A percentile compares a stretch with the other conserved stretches of the same genome.
These are phyloP conservation scores for Coleophora deauratella DNA, from an alignment of 2,888 invertebrate species.

Conservation along the genomic window DNA sequence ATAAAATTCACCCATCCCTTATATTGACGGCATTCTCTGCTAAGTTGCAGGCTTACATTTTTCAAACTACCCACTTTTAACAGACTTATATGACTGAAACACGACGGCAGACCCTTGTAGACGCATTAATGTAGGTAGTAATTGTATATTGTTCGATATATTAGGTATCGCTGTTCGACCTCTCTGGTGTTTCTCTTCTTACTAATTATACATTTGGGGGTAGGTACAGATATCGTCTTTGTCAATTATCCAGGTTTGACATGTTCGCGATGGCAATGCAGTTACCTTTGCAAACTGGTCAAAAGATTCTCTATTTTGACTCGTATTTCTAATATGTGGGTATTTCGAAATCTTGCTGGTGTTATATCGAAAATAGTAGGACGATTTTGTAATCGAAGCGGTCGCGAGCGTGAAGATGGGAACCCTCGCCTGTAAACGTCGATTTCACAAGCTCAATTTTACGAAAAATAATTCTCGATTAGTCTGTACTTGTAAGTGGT, in stretches of 20 bases:
- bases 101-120: conserved; percentile 23
- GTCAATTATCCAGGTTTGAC: conserved; percentile 53
- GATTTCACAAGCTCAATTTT: conserved; percentile 71
- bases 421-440: conserved; percentile 42
- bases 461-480: conserved; percentile 50
- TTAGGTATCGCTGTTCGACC: conserved; percentile 57
- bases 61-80: too few species aligned
- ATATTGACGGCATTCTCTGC: too few species aligned
- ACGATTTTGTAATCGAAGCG: conserved; percentile 21
- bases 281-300: background rate
- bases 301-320: too few species aligned
- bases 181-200: conserved; percentile 55
- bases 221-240: conserved; percentile 62
- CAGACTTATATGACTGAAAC: too few species aligned
- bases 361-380: background rate
- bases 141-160: conserved; percentile 64
- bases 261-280: conserved; percentile 24
- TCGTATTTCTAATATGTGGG: too few species aligned
- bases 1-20: too few species aligned
- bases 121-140: conserved; percentile 58
- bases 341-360: background rate
- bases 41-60: too few species aligned
- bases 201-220: conserved; percentile 52
- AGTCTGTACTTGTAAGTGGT: conserved; percentile 62
- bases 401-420: conserved; percentile 33